Conservation (phyloP, 1,140 invertebrate species). For the Magallana gigas region DNA sequence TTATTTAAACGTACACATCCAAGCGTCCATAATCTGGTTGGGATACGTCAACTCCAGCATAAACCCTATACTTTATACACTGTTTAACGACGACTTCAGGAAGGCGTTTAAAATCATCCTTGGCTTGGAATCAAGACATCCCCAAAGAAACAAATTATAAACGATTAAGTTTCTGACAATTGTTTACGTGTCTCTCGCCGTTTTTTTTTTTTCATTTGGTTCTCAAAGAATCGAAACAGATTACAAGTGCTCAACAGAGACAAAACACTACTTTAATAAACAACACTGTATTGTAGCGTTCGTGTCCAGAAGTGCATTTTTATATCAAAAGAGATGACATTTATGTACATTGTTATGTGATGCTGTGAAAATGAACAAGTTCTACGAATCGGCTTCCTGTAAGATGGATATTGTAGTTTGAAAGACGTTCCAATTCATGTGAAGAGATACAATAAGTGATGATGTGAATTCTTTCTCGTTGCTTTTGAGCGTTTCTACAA, state of each 20-base stretch:
- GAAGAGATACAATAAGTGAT: neutral
- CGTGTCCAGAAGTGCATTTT: too few relatives aligned
- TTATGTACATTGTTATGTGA: too few relatives aligned
- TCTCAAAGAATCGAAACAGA: too few relatives aligned
- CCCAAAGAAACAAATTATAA: neutral
- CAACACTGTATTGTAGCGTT: too few relatives aligned
- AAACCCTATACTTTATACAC: conserved; percentile 97
- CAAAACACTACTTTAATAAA: too few relatives aligned
- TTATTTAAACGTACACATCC: conserved; percentile 68
- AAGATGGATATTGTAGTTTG: neutral
- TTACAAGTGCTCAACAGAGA: too few relatives aligned
- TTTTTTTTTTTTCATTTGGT: too few relatives aligned
- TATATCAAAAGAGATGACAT: too few relatives aligned
- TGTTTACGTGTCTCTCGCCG: too few relatives aligned
- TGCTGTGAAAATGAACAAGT: too few relatives aligned
- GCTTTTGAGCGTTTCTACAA: conserved; percentile 11
- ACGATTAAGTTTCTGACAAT: too few relatives aligned
- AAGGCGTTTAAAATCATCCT: conserved; percentile 89
- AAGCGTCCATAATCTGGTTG: conserved; percentile 87
- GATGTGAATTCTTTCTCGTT: conserved; percentile 17
- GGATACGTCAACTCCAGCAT: conserved; percentile 98
- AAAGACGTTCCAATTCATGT: neutral
- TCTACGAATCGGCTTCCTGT: neutral
- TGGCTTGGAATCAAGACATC: conserved; percentile 38
- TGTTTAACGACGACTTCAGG: conserved; percentile 98